These are phyloP conservation scores for Engystomops pustulosus DNA, from an alignment of 2,113 vertebrate genomes.

Conservation along the genomic window DNA sequence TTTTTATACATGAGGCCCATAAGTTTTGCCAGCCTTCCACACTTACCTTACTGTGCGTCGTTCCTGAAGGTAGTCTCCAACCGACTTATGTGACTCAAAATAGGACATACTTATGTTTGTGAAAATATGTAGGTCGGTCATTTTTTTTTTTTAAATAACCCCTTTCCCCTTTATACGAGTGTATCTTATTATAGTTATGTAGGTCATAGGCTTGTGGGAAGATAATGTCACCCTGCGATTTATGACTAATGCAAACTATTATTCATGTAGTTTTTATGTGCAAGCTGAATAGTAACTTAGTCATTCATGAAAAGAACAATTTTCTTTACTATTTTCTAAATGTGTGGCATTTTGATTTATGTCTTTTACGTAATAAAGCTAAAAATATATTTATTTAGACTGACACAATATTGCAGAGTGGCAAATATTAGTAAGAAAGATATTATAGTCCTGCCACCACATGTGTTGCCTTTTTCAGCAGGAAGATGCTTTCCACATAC, in stretches of 20 bases:
- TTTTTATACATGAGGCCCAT: not conserved
- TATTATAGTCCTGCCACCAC: too few relatives aligned
- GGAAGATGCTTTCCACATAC: too few relatives aligned
- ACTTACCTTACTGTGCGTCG: not conserved
- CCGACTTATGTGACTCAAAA: not conserved
- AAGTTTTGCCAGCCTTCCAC: not conserved
- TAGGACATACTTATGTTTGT: not conserved
- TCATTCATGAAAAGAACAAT: not conserved
- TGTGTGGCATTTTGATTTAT: not conserved
- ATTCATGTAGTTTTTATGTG: conserved; percentile 1
- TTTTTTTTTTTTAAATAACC: not conserved
- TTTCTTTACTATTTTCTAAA: not conserved
- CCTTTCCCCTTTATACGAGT: not conserved
- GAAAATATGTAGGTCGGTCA: conserved; percentile 11
- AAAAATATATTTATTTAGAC: not conserved
- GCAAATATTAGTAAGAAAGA: too few relatives aligned
- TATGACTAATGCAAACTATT: not conserved
- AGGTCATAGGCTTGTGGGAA: conserved; percentile 1
- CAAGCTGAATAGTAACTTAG: not conserved
- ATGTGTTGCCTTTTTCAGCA: too few relatives aligned
- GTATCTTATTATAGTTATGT: not conserved
- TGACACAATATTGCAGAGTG: too few relatives aligned
- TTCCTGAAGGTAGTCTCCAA: not conserved
- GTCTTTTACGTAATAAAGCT: not conserved
- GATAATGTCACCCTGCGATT: not conserved